Evolutionary conservation across 1,140 invertebrate genomes (phyloP), one percentile per base, ranked within the genome.

Genomic region (Drosophila sproati): DNA sequence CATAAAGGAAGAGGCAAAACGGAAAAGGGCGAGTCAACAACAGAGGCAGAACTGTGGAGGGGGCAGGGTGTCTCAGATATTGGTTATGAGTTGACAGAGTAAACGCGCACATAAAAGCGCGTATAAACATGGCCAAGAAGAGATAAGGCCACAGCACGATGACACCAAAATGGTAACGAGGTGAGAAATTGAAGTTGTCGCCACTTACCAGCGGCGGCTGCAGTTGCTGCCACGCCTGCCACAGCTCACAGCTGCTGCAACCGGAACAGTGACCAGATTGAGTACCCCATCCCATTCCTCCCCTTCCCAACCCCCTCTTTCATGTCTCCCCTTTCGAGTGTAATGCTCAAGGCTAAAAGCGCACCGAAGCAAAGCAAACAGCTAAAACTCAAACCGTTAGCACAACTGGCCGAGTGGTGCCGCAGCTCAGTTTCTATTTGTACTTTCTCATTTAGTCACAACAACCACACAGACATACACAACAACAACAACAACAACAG

Each of bases 401-500:
- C 45, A 45, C 55, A 68, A 47, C 62, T 55, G 62, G 37, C 52
- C 10, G 31, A 37, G 29, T 55, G 34, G 39, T 59, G 78, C 41
- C 37, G 20, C 12, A 68, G 77, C 78, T 82, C 66, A 79, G 85
- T 88, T 88, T 88, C 85, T 88, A 88, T 88, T 88, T 88, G 85
- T 85, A 88, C 85, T 88, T 88, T 88, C 85, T 57, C 85, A 88
- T 89, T 88, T 88, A 66, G 64, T 29, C 37, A 20, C 20, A 20
- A 20, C 20, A 20, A 20, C 20, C 20, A 20, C 20, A 20, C 20
- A 20, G 20, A 20, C 20, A 20, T 20, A 20, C 20, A 20, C 12
- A 64, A 63, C 56, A 57, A 45, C 34, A 66, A 41, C 39, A 57
- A 68, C 56, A 57, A 41, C 34, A 66, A 43, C 39, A 43, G 10